Conservation (phyloP, 1,140 invertebrate genomes). For the Halictus rubicundus region DNA sequence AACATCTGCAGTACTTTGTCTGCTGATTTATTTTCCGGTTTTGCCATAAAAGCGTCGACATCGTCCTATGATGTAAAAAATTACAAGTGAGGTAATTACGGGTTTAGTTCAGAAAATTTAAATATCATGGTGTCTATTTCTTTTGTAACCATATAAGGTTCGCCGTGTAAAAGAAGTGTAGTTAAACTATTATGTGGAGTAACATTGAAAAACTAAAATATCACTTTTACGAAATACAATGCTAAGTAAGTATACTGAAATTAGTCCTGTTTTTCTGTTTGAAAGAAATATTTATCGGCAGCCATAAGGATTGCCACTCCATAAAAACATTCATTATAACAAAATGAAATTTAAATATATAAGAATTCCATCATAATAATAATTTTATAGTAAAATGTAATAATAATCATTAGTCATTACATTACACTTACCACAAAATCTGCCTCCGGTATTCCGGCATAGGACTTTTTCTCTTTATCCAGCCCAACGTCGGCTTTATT, state of each 20-base stretch:
- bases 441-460: constrained; percentile 90
- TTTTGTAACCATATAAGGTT: constrained; percentile 53
- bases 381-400: not conserved
- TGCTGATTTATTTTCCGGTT: constrained; percentile 89
- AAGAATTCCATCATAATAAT: not conserved
- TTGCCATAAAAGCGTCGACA: constrained; percentile 95
- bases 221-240: not conserved
- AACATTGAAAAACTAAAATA: not conserved
- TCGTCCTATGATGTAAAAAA: constrained; percentile 88
- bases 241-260: not conserved
- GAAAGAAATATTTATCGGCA: constrained; percentile 12
- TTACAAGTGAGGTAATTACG: not conserved
- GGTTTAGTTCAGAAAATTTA: not conserved
- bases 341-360: not conserved
- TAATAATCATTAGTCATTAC: not conserved
- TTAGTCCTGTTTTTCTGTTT: not conserved
- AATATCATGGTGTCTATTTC: not conserved
- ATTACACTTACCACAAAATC: constrained; percentile 85
- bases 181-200: not conserved
- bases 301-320: constrained; percentile 12
- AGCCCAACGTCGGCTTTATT: constrained; percentile 73
- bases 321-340: constrained; percentile 23
- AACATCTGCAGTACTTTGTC: constrained; percentile 92
- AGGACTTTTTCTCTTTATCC: constrained; percentile 85
- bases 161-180: not conserved